Percentiles rank a stretch among this genome's conserved stretches.
Conservation (phyloP, 2,888 invertebrate genomes). For the Taenaris catops region DNA sequence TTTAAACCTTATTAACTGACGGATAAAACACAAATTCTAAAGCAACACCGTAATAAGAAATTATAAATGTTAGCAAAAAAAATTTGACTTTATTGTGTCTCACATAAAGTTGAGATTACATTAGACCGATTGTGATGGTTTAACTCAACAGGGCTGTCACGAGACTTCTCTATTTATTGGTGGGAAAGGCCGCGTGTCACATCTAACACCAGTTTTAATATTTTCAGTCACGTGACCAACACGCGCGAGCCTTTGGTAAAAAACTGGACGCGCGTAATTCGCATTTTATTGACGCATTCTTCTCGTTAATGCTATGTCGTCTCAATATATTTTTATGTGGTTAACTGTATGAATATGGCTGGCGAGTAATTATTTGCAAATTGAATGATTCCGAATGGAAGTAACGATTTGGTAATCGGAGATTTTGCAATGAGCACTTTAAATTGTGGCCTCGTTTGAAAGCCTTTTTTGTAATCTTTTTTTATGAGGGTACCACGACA, state of each 20-base stretch:
- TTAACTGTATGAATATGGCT: slow-evolving; percentile 41
- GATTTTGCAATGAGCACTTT: no score
- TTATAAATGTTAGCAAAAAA: no score
- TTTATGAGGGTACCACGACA: no score
- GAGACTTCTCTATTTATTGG: slow-evolving; percentile 71
- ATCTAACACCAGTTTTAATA: slow-evolving; percentile 79
- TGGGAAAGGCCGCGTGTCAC: slow-evolving; percentile 78
- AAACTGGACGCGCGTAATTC: slow-evolving; percentile 71
- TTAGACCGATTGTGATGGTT: slow-evolving; percentile 19
- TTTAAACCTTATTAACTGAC: slow-evolving; percentile 21
- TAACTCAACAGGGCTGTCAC: slow-evolving; percentile 53
- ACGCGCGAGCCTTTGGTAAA: slow-evolving; percentile 72
- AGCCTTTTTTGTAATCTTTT: slow-evolving; percentile 11
- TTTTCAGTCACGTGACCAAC: slow-evolving; percentile 63
- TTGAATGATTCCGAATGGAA: slow-evolving; percentile 47
- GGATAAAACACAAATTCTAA: slow-evolving; percentile 28
- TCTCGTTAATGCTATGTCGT: slow-evolving; percentile 63
- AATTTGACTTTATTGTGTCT: no score
- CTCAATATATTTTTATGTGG: slow-evolving; percentile 52
- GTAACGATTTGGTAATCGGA: slow-evolving; percentile 19
- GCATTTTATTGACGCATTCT: slow-evolving; percentile 73
- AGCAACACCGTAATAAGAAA: no score
- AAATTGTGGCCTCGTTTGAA: slow-evolving; percentile 10
- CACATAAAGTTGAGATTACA: slow-evolving; percentile 29
- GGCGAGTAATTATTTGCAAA: slow-evolving; percentile 55